A percentile compares a stretch with the other conserved stretches of the same genome.
Conservation (phyloP, 2,888 invertebrate species). For the Melinopterus prodromus region DNA sequence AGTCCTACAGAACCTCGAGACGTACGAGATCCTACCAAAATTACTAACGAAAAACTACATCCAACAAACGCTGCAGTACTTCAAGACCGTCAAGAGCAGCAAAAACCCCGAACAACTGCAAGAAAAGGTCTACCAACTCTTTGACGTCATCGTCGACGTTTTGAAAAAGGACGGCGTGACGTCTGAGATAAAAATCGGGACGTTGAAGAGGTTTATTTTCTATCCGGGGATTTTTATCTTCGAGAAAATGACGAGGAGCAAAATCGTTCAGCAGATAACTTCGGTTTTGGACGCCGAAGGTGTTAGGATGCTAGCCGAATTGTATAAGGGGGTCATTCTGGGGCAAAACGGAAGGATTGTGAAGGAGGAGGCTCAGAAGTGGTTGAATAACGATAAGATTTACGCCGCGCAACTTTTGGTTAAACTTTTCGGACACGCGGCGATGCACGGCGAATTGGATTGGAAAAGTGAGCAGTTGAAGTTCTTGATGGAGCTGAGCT, state of each 20-base stretch:
- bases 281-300: slow-evolving; percentile 67
- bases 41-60: slow-evolving; percentile 72
- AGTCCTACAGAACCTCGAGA: slow-evolving; percentile 62
- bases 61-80: slow-evolving; percentile 69
- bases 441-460: slow-evolving; percentile 63
- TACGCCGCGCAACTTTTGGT: slow-evolving; percentile 70
- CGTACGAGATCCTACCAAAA: slow-evolving; percentile 64
- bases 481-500: slow-evolving; percentile 70
- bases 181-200: slow-evolving; percentile 64
- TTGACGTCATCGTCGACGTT: slow-evolving; percentile 63
- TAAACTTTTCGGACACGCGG: slow-evolving; percentile 58
- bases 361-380: slow-evolving; percentile 62
- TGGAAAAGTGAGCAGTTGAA: slow-evolving; percentile 74
- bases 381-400: slow-evolving; percentile 74
- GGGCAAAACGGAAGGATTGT: slow-evolving; percentile 65
- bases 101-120: slow-evolving; percentile 68
- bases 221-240: slow-evolving; percentile 77
- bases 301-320: slow-evolving; percentile 69
- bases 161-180: slow-evolving; percentile 63
- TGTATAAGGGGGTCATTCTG: slow-evolving; percentile 69
- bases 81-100: slow-evolving; percentile 67
- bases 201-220: slow-evolving; percentile 71
- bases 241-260: slow-evolving; percentile 75
- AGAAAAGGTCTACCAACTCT: slow-evolving; percentile 65
- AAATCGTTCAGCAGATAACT: slow-evolving; percentile 71